Conservation (phyloP, 2,888 invertebrate species). For the Ophion slaviceki region DNA sequence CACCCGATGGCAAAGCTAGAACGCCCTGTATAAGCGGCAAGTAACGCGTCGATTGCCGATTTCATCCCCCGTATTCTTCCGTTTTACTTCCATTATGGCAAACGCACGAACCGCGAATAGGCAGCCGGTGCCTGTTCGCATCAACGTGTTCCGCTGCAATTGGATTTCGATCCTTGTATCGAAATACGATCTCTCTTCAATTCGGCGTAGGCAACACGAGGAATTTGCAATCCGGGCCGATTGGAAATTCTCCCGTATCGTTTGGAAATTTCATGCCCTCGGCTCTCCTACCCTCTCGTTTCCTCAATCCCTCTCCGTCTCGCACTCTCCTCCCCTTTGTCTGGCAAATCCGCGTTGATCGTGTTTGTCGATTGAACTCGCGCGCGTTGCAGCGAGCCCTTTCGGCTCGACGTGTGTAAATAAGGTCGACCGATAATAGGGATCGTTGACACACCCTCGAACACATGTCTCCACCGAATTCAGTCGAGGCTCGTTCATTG, state of each 20-base stretch:
- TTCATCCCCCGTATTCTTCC: background rate
- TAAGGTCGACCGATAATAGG: slow-evolving; percentile 74
- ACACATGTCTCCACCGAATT: slow-evolving; percentile 57
- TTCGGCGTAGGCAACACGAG: background rate
- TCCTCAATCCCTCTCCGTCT: background rate
- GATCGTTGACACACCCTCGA: slow-evolving; percentile 72
- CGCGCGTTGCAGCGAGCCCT: slow-evolving; percentile 14
- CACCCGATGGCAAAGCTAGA: no score
- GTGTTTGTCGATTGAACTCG: background rate
- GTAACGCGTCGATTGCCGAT: no score
- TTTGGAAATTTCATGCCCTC: slow-evolving; percentile 8
- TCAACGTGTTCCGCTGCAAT: background rate
- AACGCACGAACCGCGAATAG: background rate
- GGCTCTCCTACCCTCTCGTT: background rate
- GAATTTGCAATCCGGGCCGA: slow-evolving; percentile 11
- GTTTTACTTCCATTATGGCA: background rate
- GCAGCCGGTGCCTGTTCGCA: background rate
- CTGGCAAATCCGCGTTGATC: slow-evolving; percentile 2
- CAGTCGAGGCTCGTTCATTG: background rate
- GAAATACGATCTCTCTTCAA: background rate
- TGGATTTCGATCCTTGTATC: slow-evolving; percentile 11
- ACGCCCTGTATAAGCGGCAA: no score
- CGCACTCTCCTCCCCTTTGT: background rate
- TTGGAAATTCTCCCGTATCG: slow-evolving; percentile 10
- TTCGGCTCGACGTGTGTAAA: slow-evolving; percentile 69